These are phyloP conservation scores for Florisuga fusca DNA, from an alignment of 2,797 vertebrate genomes.

Conservation along the genomic window DNA sequence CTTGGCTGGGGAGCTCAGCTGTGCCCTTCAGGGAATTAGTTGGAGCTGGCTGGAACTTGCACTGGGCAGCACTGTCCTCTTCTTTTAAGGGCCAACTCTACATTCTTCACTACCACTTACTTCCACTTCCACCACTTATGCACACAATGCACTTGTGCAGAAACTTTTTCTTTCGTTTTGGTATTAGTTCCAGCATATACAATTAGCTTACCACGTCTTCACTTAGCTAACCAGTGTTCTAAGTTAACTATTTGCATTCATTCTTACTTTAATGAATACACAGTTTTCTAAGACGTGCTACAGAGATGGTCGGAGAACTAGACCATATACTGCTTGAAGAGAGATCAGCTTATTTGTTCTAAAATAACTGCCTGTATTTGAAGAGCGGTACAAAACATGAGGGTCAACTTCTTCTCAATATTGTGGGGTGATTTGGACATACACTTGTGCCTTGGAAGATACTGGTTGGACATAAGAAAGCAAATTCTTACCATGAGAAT, in stretches of 20 bases:
- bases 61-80: too few relatives aligned
- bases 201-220: not conserved
- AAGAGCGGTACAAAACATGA: not conserved
- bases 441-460: not conserved
- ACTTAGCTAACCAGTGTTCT: not conserved
- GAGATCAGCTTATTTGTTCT: not conserved
- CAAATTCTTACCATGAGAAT: not conserved
- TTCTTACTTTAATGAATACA: not conserved
- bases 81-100: too few relatives aligned
- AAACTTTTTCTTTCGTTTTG: not conserved
- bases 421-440: not conserved
- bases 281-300: not conserved
- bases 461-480: not conserved
- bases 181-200: not conserved
- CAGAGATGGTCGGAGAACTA: not conserved
- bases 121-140: too few relatives aligned
- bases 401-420: not conserved
- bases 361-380: not conserved
- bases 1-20: not conserved
- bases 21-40: accelerated
- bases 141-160: not conserved
- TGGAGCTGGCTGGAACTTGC: not conserved
- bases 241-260: not conserved
- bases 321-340: not conserved
- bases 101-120: not conserved